Conservation (phyloP, 1,140 invertebrate species). For the Dendroctonus valens region DNA sequence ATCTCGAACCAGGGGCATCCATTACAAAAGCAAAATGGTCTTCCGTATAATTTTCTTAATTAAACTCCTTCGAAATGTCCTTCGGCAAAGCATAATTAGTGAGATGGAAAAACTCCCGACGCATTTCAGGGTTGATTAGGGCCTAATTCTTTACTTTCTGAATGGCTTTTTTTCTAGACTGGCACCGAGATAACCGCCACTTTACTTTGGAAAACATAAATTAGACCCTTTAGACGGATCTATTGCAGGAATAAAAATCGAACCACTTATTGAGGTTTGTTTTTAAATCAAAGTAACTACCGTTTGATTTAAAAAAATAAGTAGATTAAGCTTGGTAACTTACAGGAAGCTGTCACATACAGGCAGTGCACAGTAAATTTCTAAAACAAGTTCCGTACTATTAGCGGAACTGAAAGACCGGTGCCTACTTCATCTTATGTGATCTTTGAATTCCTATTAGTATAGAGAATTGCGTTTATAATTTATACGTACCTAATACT, state of each 20-base stretch:
- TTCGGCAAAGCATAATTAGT: slow-evolving; percentile 23
- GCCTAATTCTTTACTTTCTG: neutral
- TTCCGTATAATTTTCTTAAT: slow-evolving; percentile 29
- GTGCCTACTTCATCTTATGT: neutral
- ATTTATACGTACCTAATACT: slow-evolving; percentile 1
- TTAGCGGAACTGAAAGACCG: no score
- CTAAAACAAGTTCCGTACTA: no score
- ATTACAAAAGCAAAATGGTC: slow-evolving; percentile 15
- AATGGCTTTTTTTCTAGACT: neutral
- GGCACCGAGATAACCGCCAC: neutral
- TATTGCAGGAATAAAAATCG: no score
- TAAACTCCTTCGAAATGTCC: slow-evolving; percentile 19
- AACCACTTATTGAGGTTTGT: neutral
- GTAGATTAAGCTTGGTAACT: no score
- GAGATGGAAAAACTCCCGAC: slow-evolving; percentile 10
- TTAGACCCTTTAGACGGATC: no score
- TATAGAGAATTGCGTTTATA: slow-evolving; percentile 7
- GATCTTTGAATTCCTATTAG: slow-evolving; percentile 1
- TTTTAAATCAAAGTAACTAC: neutral
- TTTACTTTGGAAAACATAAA: neutral
- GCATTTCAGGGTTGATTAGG: slow-evolving; percentile 6
- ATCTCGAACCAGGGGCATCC: slow-evolving; percentile 9
- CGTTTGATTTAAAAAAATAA: no score
- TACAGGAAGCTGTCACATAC: no score
- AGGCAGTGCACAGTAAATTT: no score